These are phyloP conservation scores for Maconellicoccus hirsutus DNA, from an alignment of 1,140 invertebrate species.

Conservation along the genomic window DNA sequence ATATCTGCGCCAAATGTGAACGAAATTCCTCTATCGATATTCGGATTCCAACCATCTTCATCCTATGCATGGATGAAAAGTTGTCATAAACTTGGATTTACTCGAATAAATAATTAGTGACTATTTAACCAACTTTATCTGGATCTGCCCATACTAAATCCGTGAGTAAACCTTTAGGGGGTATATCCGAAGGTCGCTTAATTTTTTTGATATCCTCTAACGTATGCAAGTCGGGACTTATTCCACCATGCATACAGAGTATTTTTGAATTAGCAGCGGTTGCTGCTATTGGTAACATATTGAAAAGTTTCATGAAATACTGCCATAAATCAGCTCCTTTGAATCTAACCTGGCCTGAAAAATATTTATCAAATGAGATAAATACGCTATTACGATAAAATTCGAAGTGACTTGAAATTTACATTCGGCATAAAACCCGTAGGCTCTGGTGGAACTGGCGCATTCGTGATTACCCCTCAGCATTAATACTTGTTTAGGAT, in stretches of 20 bases:
- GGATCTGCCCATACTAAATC: conserved; percentile 77
- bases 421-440: conserved; percentile 87
- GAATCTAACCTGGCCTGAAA: conserved; percentile 47
- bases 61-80: conserved; percentile 33
- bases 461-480: conserved; percentile 78
- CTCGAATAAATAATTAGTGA: not conserved
- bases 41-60: conserved; percentile 55
- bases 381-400: not conserved
- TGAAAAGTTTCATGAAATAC: conserved; percentile 40
- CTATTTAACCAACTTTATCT: conserved; percentile 37
- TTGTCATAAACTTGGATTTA: too few species aligned
- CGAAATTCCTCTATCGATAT: conserved; percentile 56
- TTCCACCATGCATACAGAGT: conserved; percentile 48
- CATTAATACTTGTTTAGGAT: conserved; percentile 88
- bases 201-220: conserved; percentile 52
- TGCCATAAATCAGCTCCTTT: conserved; percentile 95
- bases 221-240: conserved; percentile 45
- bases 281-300: conserved; percentile 28
- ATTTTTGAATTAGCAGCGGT: conserved; percentile 43
- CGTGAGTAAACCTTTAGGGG: conserved; percentile 52
- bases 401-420: conserved; percentile 30
- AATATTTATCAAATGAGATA: not conserved
- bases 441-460: conserved; percentile 74
- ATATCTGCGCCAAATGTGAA: conserved; percentile 60
- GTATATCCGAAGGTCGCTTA: conserved; percentile 52